Percentiles rank a stretch among this genome's conserved stretches.
phyloP scores from a whole-genome alignment of 1,140 invertebrate genomes.

The Nephila pilipes region DNA sequence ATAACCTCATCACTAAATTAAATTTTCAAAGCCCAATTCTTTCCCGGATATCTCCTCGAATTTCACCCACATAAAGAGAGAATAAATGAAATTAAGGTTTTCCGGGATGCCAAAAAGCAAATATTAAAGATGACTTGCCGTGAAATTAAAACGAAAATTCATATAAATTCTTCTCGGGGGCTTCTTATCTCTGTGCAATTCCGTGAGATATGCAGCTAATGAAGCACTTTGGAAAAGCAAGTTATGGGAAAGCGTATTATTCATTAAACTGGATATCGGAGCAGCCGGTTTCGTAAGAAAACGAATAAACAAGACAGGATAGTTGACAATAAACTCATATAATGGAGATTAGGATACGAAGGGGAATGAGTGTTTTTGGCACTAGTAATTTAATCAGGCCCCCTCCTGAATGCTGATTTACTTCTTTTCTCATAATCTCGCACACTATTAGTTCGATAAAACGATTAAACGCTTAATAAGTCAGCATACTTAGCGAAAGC shows the following conservation, averaged over 20 bases:
- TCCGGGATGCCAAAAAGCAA: background rate
- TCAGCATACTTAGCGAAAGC: background rate
- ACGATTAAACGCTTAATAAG: constrained; percentile 27
- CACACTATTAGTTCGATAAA: constrained; percentile 18
- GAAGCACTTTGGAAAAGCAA: constrained; percentile 16
- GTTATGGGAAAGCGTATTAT: background rate
- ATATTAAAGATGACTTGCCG: background rate
- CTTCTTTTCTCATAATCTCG: constrained; percentile 1
- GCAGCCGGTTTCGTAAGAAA: background rate
- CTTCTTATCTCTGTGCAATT: constrained; percentile 16
- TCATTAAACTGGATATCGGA: background rate
- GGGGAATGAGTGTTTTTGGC: constrained; percentile 21
- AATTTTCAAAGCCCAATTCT: background rate
- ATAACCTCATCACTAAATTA: background rate
- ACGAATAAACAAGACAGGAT: constrained; percentile 19
- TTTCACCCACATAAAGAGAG: background rate
- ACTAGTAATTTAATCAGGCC: constrained; percentile 35
- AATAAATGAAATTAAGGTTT: background rate
- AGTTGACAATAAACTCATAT: constrained; percentile 48
- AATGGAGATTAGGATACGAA: background rate
- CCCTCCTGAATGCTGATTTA: constrained; percentile 34
- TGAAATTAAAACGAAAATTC: background rate
- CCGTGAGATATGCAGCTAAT: constrained; percentile 7
- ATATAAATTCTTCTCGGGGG: constrained; percentile 20
- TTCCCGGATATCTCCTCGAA: background rate